Conservation (phyloP, 2,888 invertebrate species). For the Temnothorax rugatulus region DNA sequence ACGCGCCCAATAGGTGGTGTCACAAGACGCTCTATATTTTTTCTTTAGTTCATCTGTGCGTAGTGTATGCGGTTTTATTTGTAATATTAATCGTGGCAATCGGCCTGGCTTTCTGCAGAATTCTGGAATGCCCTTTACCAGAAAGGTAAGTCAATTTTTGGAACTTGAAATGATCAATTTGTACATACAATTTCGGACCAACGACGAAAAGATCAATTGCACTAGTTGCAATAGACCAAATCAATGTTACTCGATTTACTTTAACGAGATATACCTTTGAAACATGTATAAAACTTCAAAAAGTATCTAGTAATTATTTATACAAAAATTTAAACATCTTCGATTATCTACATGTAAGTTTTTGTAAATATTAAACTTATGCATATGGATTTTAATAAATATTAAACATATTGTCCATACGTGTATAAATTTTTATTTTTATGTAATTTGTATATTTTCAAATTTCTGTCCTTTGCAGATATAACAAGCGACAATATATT, state of each 20-base stretch:
- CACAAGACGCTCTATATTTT: slow-evolving; percentile 93
- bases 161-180: not conserved
- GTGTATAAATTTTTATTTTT: not conserved
- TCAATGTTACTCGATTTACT: not conserved
- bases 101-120: slow-evolving; percentile 90
- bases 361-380: slow-evolving; percentile 1
- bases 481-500: slow-evolving; percentile 30
- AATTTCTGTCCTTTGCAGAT: slow-evolving; percentile 16
- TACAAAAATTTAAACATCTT: not conserved
- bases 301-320: not conserved
- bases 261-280: not conserved
- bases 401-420: not conserved
- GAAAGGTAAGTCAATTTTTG: slow-evolving; percentile 83
- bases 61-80: slow-evolving; percentile 90
- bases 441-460: not conserved
- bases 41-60: slow-evolving; percentile 91
- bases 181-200: not conserved
- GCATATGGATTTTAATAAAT: too few relatives aligned
- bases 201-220: not conserved
- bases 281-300: not conserved
- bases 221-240: not conserved
- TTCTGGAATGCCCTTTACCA: slow-evolving; percentile 91
- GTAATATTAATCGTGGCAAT: slow-evolving; percentile 88
- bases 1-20: slow-evolving; percentile 94
- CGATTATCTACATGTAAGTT: slow-evolving; percentile 4